A percentile compares a stretch with the other conserved stretches of the same genome.
These are phyloP conservation scores for Sebastes vulpes DNA, from an alignment of 2,797 vertebrate species.

Conservation along the genomic window DNA sequence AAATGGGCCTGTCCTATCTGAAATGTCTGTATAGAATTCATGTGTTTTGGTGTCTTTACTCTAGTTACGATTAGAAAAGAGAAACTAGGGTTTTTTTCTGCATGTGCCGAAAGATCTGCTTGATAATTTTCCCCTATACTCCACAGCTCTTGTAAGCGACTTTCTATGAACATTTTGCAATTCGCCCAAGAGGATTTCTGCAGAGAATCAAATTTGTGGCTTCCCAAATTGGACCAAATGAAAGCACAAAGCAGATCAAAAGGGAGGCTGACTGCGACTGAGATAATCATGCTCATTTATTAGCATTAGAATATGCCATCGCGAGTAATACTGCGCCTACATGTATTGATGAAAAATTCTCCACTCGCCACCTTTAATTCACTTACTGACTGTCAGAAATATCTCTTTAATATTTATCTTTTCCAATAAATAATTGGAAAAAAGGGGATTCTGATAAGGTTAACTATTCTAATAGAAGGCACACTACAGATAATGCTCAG, in stretches of 20 bases:
- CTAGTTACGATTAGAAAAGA: not conserved
- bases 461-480: slow-evolving; percentile 19
- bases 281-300: slow-evolving; percentile 59
- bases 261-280: slow-evolving; percentile 22
- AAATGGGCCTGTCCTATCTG: not conserved
- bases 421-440: slow-evolving; percentile 48
- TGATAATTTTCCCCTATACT: not conserved
- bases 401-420: slow-evolving; percentile 19
- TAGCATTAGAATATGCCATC: slow-evolving; percentile 51
- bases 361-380: slow-evolving; percentile 41
- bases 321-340: slow-evolving; percentile 9
- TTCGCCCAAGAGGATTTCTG: slow-evolving; percentile 29
- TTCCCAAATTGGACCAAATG: slow-evolving; percentile 56
- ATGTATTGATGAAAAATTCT: slow-evolving; percentile 25
- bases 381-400: slow-evolving; percentile 47
- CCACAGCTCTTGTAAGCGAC: not conserved
- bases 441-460: slow-evolving; percentile 41
- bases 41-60: not conserved
- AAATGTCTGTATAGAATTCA: not conserved
- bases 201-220: slow-evolving; percentile 47
- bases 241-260: slow-evolving; percentile 64
- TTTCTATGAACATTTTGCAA: slow-evolving; percentile 20
- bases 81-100: not conserved
- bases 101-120: slow-evolving; percentile 1
- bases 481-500: slow-evolving; percentile 18